Evolutionary conservation across 2,113 vertebrate species (phyloP).

Genomic region (Antechinus flavipes): DNA sequence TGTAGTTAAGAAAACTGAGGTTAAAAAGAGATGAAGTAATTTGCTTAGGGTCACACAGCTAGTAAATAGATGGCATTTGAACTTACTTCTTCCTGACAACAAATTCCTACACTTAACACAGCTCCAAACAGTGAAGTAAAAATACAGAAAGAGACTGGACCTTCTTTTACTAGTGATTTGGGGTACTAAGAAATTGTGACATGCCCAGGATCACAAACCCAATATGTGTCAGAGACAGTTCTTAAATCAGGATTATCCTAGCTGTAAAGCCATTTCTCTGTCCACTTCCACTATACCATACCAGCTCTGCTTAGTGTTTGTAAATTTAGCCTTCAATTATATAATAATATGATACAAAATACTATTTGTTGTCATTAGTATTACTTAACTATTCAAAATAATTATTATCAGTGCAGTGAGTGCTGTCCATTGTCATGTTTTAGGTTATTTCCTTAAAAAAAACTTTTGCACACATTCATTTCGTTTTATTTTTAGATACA

Average conservation of each 20-base stretch:
- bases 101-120: neutral
- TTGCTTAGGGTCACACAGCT: neutral
- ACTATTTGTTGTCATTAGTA: neutral
- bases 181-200: neutral
- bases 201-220: neutral
- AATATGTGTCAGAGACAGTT: neutral
- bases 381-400: neutral
- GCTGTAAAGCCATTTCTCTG: neutral
- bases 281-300: neutral
- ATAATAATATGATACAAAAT: neutral
- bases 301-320: neutral
- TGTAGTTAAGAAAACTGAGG: neutral
- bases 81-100: neutral
- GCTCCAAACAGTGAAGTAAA: neutral
- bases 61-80: neutral
- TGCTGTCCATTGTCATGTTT: neutral
- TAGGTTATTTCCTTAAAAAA: neutral
- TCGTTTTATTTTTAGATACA: conserved; percentile 9
- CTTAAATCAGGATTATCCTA: neutral
- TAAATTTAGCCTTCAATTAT: neutral
- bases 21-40: neutral
- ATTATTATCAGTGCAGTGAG: neutral
- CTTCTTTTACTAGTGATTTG: neutral
- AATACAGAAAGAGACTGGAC: neutral
- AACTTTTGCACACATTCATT: neutral